Conservation (phyloP, 2,888 invertebrate genomes). For the Ommatoiulus sabulosus region DNA sequence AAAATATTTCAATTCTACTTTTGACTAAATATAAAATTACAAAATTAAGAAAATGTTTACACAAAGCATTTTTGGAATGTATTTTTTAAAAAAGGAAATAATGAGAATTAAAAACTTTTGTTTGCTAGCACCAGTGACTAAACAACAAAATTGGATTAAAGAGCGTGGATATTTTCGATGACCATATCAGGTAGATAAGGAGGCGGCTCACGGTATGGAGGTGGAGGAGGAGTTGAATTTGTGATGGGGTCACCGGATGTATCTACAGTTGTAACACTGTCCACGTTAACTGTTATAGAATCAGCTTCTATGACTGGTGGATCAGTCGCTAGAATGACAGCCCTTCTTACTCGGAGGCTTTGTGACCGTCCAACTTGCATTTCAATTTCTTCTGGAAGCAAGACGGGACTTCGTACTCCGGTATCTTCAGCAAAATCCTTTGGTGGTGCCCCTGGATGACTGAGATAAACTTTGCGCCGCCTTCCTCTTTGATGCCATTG, state of each 20-base stretch:
- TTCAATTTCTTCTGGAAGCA: conserved; percentile 52
- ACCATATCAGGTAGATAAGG: conserved; percentile 50
- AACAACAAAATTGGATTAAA: not conserved
- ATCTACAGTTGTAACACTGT: not conserved
- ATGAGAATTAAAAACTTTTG: not conserved
- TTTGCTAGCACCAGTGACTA: conserved; percentile 35
- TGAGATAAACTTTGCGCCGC: conserved; percentile 47
- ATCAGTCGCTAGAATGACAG: conserved; percentile 41
- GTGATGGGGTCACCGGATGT: not conserved
- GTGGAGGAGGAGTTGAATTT: conserved; percentile 41
- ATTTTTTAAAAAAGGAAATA: conserved; percentile 37
- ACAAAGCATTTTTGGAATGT: conserved; percentile 34
- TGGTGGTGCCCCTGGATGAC: not conserved
- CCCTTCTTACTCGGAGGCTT: conserved; percentile 7
- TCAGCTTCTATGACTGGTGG: not conserved
- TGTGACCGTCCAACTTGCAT: conserved; percentile 29
- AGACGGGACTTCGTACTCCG: conserved; percentile 24
- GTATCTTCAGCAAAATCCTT: conserved; percentile 38
- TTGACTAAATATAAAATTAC: too few species aligned
- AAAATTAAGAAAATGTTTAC: not conserved
- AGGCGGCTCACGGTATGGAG: conserved; percentile 51
- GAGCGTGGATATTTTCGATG: conserved; percentile 51
- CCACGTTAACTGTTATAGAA: not conserved
- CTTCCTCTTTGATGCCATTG: conserved; percentile 32
- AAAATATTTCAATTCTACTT: too few species aligned